These are phyloP conservation scores for Danionella cerebrum DNA, from an alignment of 2,113 vertebrate species.

Conservation along the genomic window DNA sequence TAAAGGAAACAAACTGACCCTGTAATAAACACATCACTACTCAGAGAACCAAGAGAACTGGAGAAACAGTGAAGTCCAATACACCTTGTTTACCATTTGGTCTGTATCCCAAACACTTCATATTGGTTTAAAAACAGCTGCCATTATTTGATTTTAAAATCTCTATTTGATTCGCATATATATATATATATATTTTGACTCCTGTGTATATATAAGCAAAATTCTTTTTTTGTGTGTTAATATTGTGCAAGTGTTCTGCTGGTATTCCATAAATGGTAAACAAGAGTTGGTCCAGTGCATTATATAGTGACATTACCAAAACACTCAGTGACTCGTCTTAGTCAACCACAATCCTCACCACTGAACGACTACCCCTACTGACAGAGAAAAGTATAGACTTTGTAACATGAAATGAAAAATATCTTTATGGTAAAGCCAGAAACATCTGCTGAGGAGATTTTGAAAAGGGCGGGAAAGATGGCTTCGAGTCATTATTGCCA, in stretches of 20 bases:
- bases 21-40: slow-evolving; percentile 90
- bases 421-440: slow-evolving; percentile 23
- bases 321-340: slow-evolving; percentile 63
- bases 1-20: slow-evolving; percentile 95
- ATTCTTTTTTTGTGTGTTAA: slow-evolving; percentile 87
- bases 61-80: slow-evolving; percentile 77
- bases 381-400: slow-evolving; percentile 55
- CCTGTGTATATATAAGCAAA: slow-evolving; percentile 71
- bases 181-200: slow-evolving; percentile 63
- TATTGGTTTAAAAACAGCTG: slow-evolving; percentile 90
- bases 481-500: slow-evolving; percentile 60
- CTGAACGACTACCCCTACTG: slow-evolving; percentile 63
- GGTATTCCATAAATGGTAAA: slow-evolving; percentile 97
- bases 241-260: slow-evolving; percentile 96
- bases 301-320: slow-evolving; percentile 78
- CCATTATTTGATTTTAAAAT: slow-evolving; percentile 66
- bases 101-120: slow-evolving; percentile 70
- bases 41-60: slow-evolving; percentile 82
- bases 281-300: slow-evolving; percentile 98
- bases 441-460: slow-evolving; percentile 7
- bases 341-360: slow-evolving; percentile 63
- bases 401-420: slow-evolving; percentile 17
- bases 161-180: slow-evolving; percentile 21
- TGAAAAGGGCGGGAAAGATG: background rate
- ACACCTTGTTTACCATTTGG: slow-evolving; percentile 96